Evolutionary conservation across 2,797 vertebrate genomes (phyloP).

Genomic region (Oreortyx pictus): DNA sequence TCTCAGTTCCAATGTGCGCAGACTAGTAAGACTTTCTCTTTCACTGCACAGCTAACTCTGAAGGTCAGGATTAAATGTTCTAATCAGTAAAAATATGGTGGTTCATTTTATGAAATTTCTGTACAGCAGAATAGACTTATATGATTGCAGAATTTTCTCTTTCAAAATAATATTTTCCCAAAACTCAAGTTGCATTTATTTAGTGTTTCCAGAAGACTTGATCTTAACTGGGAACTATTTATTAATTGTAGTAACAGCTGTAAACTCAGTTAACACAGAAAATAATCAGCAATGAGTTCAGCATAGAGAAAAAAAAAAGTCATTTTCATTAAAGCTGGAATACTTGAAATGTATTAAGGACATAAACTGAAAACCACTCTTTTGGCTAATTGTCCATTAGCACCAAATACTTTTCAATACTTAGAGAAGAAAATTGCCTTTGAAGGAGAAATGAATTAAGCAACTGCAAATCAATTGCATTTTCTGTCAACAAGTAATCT

Average conservation of each 20-base stretch:
- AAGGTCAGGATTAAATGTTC: background rate
- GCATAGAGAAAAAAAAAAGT: background rate
- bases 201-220: background rate
- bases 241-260: background rate
- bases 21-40: background rate
- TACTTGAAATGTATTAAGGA: background rate
- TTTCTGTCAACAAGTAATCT: background rate
- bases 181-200: background rate
- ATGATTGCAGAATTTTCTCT: background rate
- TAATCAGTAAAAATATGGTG: background rate
- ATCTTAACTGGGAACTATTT: background rate
- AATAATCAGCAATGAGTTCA: background rate
- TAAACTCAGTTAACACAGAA: background rate
- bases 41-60: background rate
- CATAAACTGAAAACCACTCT: background rate
- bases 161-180: background rate
- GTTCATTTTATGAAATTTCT: background rate
- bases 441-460: background rate
- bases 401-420: background rate
- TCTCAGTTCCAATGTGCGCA: background rate
- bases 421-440: background rate
- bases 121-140: background rate
- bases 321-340: background rate
- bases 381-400: background rate
- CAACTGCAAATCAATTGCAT: background rate